These are phyloP conservation scores for Drosophila niveifrons DNA, from an alignment of 2,888 invertebrate genomes.

Conservation along the genomic window DNA sequence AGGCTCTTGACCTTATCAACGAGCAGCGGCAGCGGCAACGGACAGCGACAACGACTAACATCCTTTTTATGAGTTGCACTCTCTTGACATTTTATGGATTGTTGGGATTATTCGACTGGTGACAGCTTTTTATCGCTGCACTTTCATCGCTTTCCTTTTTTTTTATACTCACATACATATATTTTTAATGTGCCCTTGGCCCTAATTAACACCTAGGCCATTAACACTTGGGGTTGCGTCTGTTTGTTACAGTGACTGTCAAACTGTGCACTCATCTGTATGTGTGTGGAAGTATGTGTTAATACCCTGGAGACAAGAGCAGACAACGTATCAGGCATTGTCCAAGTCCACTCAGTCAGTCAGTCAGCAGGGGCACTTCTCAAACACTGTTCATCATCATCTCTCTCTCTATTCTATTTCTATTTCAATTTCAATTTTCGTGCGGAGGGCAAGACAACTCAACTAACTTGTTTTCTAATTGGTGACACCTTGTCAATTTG, in stretches of 20 bases:
- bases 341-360: constrained; percentile 8
- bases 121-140: constrained; percentile 78
- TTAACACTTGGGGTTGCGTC: constrained; percentile 71
- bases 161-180: constrained; percentile 3
- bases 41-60: constrained; percentile 17
- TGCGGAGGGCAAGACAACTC: constrained; percentile 42
- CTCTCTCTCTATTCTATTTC: background rate
- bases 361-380: constrained; percentile 58
- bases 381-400: background rate
- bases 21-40: constrained; percentile 17
- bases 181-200: constrained; percentile 65
- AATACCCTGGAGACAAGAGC: constrained; percentile 37
- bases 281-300: constrained; percentile 13
- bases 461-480: constrained; percentile 81
- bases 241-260: constrained; percentile 51
- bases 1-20: constrained; percentile 76
- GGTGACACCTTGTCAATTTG: constrained; percentile 83
- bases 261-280: constrained; percentile 43
- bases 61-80: constrained; percentile 62
- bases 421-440: constrained; percentile 9
- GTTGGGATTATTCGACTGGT: constrained; percentile 52
- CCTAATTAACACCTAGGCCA: constrained; percentile 79
- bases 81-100: constrained; percentile 76
- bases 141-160: constrained; percentile 53
- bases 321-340: constrained; percentile 9